Percentiles rank a stretch among this genome's conserved stretches.
Evolutionary conservation across 37 sponge, comb jelly and placozoan genomes (phyloP).

Genomic region (Haliclona indistincta): DNA sequence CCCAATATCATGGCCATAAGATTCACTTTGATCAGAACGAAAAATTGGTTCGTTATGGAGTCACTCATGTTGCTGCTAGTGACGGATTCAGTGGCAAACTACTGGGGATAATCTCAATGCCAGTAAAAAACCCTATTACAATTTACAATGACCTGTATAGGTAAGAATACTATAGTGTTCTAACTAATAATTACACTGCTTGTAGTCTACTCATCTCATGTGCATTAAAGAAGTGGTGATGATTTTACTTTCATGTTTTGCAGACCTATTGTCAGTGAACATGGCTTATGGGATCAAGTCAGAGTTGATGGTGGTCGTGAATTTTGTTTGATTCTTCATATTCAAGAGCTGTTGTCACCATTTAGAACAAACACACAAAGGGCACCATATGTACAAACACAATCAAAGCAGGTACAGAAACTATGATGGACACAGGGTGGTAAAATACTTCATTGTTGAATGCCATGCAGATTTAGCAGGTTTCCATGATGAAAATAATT

Average conservation of each 20-base stretch:
- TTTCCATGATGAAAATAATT: no score
- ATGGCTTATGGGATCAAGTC: constrained; percentile 5
- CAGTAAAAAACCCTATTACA: background rate
- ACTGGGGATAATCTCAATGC: constrained; percentile 27
- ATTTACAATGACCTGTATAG: background rate
- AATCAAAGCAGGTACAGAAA: no score
- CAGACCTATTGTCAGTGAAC: background rate
- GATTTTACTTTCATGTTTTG: no score
- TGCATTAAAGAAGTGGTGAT: no score
- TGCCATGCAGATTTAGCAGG: no score
- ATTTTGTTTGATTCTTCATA: constrained; percentile 14
- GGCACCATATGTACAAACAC: constrained; percentile 6
- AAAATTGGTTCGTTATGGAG: background rate
- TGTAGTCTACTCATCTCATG: no score
- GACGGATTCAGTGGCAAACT: constrained; percentile 23
- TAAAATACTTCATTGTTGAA: no score
- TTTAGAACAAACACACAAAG: constrained; percentile 2
- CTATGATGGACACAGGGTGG: no score
- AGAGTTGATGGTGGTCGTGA: constrained; percentile 31
- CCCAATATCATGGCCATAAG: constrained; percentile 4
- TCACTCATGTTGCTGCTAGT: no score
- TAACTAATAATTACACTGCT: no score
- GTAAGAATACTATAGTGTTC: background rate
- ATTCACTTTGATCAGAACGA: background rate
- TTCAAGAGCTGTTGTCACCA: constrained; percentile 10